Percentiles rank a stretch among this genome's conserved stretches.
phyloP scores from a whole-genome alignment of 2,113 vertebrate species.

The Proterorhinus semilunaris region DNA sequence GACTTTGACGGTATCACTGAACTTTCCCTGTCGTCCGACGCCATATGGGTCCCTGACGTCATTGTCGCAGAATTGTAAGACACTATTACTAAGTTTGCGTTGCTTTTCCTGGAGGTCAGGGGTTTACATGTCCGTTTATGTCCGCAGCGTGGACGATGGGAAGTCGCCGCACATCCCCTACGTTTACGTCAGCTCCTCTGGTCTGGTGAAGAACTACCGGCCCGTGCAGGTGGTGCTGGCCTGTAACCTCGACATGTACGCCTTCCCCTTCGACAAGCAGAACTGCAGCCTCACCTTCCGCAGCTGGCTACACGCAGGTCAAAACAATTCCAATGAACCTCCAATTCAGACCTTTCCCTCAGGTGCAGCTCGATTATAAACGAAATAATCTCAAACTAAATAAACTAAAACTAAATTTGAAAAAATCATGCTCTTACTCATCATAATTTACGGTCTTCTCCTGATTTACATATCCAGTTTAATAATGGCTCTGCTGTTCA shows the following conservation, averaged over 20 bases:
- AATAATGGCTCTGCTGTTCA: no score
- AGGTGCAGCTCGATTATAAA: no score
- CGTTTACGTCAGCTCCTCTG: conserved; percentile 85
- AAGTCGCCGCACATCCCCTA: conserved; percentile 78
- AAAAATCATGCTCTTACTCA: no score
- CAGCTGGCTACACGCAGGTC: conserved; percentile 83
- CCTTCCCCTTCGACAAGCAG: conserved; percentile 83
- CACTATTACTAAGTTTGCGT: not conserved
- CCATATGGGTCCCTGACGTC: conserved; percentile 81
- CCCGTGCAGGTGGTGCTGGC: conserved; percentile 83
- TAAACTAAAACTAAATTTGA: no score
- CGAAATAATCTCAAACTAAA: no score
- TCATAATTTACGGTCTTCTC: no score
- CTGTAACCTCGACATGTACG: conserved; percentile 80
- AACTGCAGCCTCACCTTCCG: conserved; percentile 83
- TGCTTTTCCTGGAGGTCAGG: not conserved
- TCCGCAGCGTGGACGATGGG: conserved; percentile 77
- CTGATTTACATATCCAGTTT: no score
- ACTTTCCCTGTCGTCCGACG: conserved; percentile 80
- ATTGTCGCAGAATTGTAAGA: conserved; percentile 82
- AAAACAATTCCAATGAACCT: no score
- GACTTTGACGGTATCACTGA: conserved; percentile 82
- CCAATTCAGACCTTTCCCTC: no score
- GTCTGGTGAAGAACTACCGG: conserved; percentile 79
- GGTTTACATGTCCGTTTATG: not conserved